These are phyloP conservation scores for Leucopsar rothschildi DNA, from an alignment of 2,113 vertebrate genomes.

Conservation along the genomic window DNA sequence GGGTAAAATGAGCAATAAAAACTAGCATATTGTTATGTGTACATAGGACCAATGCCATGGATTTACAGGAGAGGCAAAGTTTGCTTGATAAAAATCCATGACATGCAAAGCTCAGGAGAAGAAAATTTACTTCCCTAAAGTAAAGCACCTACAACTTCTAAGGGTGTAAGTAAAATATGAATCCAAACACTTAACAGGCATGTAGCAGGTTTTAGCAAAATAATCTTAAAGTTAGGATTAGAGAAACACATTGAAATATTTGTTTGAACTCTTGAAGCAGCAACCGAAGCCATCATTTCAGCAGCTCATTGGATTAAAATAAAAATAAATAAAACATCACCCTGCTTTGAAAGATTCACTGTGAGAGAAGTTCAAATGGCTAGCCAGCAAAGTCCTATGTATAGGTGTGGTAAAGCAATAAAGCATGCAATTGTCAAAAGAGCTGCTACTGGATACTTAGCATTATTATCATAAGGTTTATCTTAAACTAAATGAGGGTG, in stretches of 20 bases:
- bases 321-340: neutral
- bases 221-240: neutral
- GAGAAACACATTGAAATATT: neutral
- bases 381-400: neutral
- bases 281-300: neutral
- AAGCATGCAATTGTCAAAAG: neutral
- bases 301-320: neutral
- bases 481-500: neutral
- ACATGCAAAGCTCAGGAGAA: neutral
- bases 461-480: neutral
- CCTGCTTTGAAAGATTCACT: neutral
- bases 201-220: neutral
- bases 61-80: conserved; percentile 43
- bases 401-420: neutral
- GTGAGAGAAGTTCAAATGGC: neutral
- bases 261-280: neutral
- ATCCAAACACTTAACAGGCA: neutral
- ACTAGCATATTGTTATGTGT: neutral
- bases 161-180: neutral
- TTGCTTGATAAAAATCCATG: conserved; percentile 5
- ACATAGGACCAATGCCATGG: neutral
- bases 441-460: neutral
- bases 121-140: neutral
- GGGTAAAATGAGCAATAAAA: neutral
- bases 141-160: neutral